phyloP scores from a whole-genome alignment of 2,888 invertebrate genomes.

The Nesidiocoris tenuis region DNA sequence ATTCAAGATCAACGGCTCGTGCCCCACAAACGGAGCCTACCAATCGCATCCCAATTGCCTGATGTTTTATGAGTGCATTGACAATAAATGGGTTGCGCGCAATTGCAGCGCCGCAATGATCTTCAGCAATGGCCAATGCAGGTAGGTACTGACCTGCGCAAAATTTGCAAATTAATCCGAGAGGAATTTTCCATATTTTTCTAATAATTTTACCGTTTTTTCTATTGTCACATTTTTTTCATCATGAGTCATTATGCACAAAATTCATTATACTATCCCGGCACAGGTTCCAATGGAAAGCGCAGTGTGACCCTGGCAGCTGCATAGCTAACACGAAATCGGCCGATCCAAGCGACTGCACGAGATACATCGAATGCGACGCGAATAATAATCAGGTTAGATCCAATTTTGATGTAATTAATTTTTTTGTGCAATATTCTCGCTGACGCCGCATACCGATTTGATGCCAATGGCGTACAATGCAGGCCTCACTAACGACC shows the following conservation, averaged over 20 bases:
- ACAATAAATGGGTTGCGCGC: neutral
- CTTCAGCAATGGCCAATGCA: neutral
- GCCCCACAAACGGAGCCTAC: neutral
- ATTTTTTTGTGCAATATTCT: no score
- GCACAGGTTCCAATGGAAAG: conserved; percentile 8
- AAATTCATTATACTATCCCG: no score
- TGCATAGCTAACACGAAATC: neutral
- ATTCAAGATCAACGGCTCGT: no score
- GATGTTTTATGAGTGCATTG: neutral
- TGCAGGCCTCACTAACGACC: no score
- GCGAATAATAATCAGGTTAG: conserved; percentile 1
- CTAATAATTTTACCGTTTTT: neutral
- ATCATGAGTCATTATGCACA: no score
- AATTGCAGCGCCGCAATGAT: neutral
- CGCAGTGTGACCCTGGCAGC: neutral
- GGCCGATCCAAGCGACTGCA: conserved; percentile 5
- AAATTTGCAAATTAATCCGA: no score
- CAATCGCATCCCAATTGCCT: neutral
- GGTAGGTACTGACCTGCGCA: neutral
- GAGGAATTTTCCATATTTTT: neutral
- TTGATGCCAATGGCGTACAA: no score
- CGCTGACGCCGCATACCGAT: no score
- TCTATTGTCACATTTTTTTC: neutral
- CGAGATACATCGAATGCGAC: conserved; percentile 5
- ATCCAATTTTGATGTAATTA: no score